Conservation (phyloP, 92 coral and sea anemone genomes). For the Heliopora coerulea region DNA sequence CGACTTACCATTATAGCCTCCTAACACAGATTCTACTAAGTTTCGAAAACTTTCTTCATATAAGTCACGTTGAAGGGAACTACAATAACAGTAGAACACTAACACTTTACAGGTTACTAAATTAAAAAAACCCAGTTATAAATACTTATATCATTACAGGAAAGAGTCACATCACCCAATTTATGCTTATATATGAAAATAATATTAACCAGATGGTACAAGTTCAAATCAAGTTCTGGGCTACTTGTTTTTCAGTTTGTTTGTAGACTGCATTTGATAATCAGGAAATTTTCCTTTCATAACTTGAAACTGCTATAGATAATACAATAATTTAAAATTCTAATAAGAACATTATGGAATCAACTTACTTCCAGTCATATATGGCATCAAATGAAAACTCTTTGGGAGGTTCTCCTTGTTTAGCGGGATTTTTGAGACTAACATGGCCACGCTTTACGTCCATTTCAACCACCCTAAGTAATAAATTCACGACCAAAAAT, state of each 20-base stretch:
- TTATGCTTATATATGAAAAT: no score
- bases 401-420: constrained; percentile 78
- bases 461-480: constrained; percentile 85
- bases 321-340: not conserved
- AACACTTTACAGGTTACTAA: not conserved
- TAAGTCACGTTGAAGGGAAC: constrained; percentile 88
- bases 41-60: constrained; percentile 96
- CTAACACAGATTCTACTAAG: constrained; percentile 88
- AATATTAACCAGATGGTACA: no score
- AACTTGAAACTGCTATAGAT: not conserved
- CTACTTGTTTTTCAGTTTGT: no score
- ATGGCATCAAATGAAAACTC: constrained; percentile 95
- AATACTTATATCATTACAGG: no score
- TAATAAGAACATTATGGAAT: not conserved
- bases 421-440: constrained; percentile 62
- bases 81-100: no score
- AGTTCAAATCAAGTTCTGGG: no score
- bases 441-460: constrained; percentile 83
- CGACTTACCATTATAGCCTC: constrained; percentile 89
- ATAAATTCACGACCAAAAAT: no score
- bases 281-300: no score
- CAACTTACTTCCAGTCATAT: constrained; percentile 96
- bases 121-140: no score
- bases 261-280: no score
- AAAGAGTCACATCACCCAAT: no score